Conservation (phyloP, 1,140 invertebrate genomes). For the Fopius arisanus region DNA sequence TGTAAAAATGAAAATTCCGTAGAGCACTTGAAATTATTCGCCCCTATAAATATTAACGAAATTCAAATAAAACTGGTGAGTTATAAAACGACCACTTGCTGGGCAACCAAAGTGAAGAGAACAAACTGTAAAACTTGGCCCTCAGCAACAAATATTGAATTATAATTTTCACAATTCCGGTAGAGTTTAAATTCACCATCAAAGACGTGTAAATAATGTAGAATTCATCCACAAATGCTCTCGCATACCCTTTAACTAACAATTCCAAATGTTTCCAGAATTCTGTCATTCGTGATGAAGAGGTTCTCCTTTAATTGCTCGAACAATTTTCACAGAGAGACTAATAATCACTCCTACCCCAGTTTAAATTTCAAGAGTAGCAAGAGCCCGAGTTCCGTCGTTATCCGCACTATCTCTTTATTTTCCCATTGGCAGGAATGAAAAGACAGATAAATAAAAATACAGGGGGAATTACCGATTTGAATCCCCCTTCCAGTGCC, state of each 20-base stretch:
- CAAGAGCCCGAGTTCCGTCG: too few species aligned
- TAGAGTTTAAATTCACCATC: too few species aligned
- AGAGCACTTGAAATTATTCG: neutral
- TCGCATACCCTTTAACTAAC: too few species aligned
- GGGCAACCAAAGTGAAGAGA: neutral
- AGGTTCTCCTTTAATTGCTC: neutral
- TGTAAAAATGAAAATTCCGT: neutral
- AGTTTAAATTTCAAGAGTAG: too few species aligned
- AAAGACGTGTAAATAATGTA: neutral
- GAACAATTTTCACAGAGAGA: too few species aligned
- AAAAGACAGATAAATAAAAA: neutral
- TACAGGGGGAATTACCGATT: slow-evolving; percentile 40
- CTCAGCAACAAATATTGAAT: neutral
- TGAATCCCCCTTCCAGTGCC: slow-evolving; percentile 78
- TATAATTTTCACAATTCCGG: neutral
- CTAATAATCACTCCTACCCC: too few species aligned
- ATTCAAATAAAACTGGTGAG: neutral
- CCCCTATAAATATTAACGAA: neutral
- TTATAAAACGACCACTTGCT: neutral
- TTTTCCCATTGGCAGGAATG: too few species aligned
- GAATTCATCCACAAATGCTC: too few species aligned
- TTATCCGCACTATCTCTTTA: too few species aligned
- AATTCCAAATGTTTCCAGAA: neutral
- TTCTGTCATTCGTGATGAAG: neutral
- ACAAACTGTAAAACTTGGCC: neutral